Evolutionary conservation across 2,888 invertebrate genomes (phyloP), one percentile per base, ranked within the genome.

Genomic region (Drosophila infuscata): DNA sequence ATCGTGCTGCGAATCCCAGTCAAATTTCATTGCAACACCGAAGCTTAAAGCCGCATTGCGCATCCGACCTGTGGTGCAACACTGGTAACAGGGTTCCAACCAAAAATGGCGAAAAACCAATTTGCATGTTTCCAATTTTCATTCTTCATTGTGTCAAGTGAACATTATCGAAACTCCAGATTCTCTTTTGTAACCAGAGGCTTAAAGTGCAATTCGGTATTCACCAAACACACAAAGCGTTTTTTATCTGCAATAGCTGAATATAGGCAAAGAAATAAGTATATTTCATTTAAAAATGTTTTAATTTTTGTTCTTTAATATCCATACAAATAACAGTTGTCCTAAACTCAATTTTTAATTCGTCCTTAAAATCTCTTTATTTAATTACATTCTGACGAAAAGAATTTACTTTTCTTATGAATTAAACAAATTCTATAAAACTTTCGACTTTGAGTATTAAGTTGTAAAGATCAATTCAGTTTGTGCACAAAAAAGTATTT

Each of bases 41-140:
- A 35, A 35, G 38, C 63, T 79, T 71, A 53, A 79, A 81, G 71
- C 62, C 38, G 25, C 53, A 70, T 86, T 72, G 78, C 81, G 84
- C 62, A 81, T 76, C 71, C 82, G 78, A 64, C 70, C 41, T 43
- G 65, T 36, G 43, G 48, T 11, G 20, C 61, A 57, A 17, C 58
- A 30, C 12, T 49, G 38, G 11, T 15, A 49, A 49, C 8, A 58
- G 54, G 65, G 32, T 70, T 57, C 63, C 41, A 49, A 66, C 62
- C 53, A 36, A 36, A 73, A 76, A 53, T 63, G 66, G 62, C 59
- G 56, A 65, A 79, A 75, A 82, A 54, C 66, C 79, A 82, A 82
- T 80, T 79, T 75, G 61, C 76, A 69, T 61, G 66, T 56, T 61
- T 75, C 58, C 75, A 69, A 79, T 80, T 82, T 79, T 41, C 75